Conservation (phyloP, 30 jellyfish, hydroid and myxozoan genomes). For the Sanderia malayensis region DNA sequence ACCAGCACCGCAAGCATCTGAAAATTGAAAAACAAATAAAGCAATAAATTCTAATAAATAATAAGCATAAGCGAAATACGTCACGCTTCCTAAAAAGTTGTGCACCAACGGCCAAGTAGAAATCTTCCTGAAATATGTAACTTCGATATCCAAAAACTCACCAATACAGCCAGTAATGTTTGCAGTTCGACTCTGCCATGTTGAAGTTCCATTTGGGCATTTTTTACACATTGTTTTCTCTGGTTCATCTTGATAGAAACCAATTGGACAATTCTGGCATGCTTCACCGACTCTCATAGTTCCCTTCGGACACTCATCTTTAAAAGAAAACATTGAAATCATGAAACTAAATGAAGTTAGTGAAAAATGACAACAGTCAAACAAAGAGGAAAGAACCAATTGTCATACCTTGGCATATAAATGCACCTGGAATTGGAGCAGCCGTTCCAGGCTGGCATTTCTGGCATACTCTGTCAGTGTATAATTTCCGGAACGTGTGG, state of each 20-base stretch:
- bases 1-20: constrained; percentile 28
- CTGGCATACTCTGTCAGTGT: background rate
- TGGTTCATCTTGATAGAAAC: constrained; percentile 38
- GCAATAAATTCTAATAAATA: too few relatives aligned
- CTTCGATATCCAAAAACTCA: constrained; percentile 12
- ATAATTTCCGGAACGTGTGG: background rate
- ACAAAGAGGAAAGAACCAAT: too few relatives aligned
- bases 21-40: constrained; percentile 5
- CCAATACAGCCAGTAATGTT: constrained; percentile 20
- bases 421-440: constrained; percentile 9
- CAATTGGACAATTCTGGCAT: constrained; percentile 35
- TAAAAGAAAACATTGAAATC: too few relatives aligned
- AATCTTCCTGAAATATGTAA: too few relatives aligned
- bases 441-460: constrained; percentile 22
- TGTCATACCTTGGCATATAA: constrained; percentile 15
- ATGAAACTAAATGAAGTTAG: too few relatives aligned
- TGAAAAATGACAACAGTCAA: too few relatives aligned
- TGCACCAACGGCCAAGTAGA: too few relatives aligned
- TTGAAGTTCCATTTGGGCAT: constrained; percentile 35
- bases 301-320: constrained; percentile 39
- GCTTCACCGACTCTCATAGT: background rate
- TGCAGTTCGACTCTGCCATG: constrained; percentile 20
- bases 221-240: constrained; percentile 15
- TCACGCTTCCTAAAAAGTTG: too few relatives aligned
- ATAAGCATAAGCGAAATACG: too few relatives aligned